Percentiles rank a stretch among this genome's conserved stretches.
Evolutionary conservation across 1,140 invertebrate genomes (phyloP).

Genomic region (Neuroterus valhalla): DNA sequence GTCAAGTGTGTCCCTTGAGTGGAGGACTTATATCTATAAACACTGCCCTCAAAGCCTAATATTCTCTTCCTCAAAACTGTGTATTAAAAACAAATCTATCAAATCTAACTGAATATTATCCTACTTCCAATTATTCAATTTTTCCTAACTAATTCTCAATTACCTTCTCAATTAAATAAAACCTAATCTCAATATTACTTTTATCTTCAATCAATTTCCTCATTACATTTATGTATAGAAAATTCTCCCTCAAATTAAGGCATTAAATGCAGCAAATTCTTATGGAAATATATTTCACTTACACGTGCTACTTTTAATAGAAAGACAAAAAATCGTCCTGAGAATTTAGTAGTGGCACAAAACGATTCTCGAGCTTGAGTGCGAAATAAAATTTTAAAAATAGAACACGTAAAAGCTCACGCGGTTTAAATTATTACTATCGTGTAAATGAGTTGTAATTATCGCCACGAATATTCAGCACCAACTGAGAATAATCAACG

Average conservation of each 20-base stretch:
- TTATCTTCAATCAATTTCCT: no score
- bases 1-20: constrained; percentile 26
- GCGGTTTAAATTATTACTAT: background rate
- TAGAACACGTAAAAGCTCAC: no score
- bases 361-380: background rate
- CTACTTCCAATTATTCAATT: background rate
- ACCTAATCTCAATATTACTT: no score
- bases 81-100: constrained; percentile 4
- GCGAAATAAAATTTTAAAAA: background rate
- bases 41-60: constrained; percentile 2
- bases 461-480: background rate
- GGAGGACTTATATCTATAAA: constrained; percentile 10
- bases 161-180: no score
- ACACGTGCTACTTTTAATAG: background rate
- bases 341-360: background rate
- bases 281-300: background rate
- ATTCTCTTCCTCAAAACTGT: background rate
- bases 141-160: no score
- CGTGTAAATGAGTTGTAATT: background rate
- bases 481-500: background rate
- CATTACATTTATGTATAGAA: no score
- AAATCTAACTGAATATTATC: background rate
- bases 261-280: background rate
- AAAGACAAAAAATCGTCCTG: background rate
- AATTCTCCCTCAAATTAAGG: no score